Evolutionary conservation across 2,888 invertebrate genomes (phyloP), one percentile per base, ranked within the genome.

Genomic region (Cloeon dipterum): DNA sequence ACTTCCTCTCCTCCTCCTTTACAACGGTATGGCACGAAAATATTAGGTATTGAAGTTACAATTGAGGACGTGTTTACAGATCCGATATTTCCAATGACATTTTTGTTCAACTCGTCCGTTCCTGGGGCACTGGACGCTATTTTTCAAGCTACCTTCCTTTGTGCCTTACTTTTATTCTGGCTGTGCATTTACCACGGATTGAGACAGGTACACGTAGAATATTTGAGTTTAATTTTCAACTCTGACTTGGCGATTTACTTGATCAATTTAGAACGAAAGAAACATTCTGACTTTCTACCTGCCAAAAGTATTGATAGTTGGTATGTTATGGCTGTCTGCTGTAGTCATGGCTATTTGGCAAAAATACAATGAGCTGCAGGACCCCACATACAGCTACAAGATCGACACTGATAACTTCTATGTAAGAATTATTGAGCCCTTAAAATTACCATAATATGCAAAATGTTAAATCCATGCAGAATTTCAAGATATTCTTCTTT

Each of bases 141-240:
- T 32, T 72, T 88, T 45, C 93, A 94, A 59, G 79, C 83, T 0
- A 74, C 82, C 2, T 94, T 94, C 56, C 63, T 94, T 1, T 78
- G 78, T 45, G 74, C 75, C 4, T 65, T 96, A 40, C 63, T 94
- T 45, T 64, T 94, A 50, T 93, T 91, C 49, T 94, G 94, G 93
- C 66, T 96, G 13, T 86, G 88, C 45, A 74, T 89, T 45, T 94
- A 93, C 58, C 94, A 96, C 53, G 94, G 93, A 2, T 62, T 94
- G 23, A 63, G 94, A 51, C 86, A 86, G 71, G 86, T 82, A 56
- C 41, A n/a, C n/a, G n/a, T n/a, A n/a, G n/a, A n/a, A n/a, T n/a
- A n/a, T n/a, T 26, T 16, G 34, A 11, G 3, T 18, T 19, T 4
- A 18, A 3, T 3, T 5, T 5, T 5, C 3, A 2, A 19, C 33